These are phyloP conservation scores for Zoanthus sociatus DNA, from an alignment of 92 coral and sea anemone genomes.

Conservation along the genomic window DNA sequence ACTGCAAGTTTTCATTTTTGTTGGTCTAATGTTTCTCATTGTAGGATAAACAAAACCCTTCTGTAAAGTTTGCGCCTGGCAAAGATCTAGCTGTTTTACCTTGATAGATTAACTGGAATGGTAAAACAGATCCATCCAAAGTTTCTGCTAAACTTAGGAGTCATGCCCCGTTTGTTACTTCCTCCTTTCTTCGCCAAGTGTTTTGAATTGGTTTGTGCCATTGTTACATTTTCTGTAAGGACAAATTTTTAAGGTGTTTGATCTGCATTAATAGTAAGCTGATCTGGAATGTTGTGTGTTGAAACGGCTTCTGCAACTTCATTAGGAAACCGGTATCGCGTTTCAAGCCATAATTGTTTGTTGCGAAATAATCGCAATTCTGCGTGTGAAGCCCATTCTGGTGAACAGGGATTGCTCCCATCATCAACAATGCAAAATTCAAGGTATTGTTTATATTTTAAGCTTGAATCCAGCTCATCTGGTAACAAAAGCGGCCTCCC, in stretches of 20 bases:
- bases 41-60: no score
- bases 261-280: conserved; percentile 27
- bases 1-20: no score
- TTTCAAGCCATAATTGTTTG: conserved; percentile 30
- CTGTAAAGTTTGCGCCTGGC: no score
- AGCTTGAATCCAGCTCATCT: conserved; percentile 33
- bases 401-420: conserved; percentile 32
- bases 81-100: not conserved
- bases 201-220: not conserved
- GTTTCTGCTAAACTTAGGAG: conserved; percentile 32
- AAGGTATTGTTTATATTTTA: not conserved
- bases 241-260: conserved; percentile 62
- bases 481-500: conserved; percentile 26
- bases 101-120: no score
- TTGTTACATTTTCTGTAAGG: conserved; percentile 56
- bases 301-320: conserved; percentile 8
- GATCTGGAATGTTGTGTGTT: conserved; percentile 10
- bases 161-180: conserved; percentile 1
- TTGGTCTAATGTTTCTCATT: no score
- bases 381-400: conserved; percentile 25
- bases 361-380: conserved; percentile 27
- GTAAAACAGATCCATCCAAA: no score
- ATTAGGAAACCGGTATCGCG: conserved; percentile 15
- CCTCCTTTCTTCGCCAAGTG: conserved; percentile 41
- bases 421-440: not conserved